Percentiles rank a stretch among this genome's conserved stretches.
These are phyloP conservation scores for Rattus rattus DNA, from an alignment of 2,113 vertebrate genomes.

Conservation along the genomic window DNA sequence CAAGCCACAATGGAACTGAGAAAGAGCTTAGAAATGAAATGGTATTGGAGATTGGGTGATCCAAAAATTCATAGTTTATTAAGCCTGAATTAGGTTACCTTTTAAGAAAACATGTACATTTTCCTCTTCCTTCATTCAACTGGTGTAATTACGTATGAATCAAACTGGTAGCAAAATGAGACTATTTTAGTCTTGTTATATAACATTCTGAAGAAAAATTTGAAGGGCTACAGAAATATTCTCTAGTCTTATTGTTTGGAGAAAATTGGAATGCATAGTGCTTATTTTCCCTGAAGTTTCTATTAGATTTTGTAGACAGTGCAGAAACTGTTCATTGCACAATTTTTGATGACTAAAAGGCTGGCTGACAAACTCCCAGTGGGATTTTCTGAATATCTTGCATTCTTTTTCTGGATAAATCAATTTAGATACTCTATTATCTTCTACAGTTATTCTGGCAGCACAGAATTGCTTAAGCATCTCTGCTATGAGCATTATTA, in stretches of 20 bases:
- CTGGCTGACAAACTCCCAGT: neutral
- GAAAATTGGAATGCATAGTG: neutral
- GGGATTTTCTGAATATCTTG: constrained; percentile 1
- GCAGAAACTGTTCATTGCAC: neutral
- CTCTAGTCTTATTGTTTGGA: neutral
- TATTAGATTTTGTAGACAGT: constrained; percentile 11
- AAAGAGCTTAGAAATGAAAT: neutral
- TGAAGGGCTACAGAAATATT: constrained; percentile 12
- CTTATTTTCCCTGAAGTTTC: constrained; percentile 45
- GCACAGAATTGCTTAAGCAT: neutral
- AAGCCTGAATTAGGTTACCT: neutral
- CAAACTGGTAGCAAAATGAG: constrained; percentile 30
- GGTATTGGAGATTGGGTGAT: neutral
- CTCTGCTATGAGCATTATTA: neutral
- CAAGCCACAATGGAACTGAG: neutral
- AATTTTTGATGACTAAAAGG: neutral
- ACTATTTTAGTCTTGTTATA: neutral
- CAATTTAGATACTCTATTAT: constrained; percentile 22
- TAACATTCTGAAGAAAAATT: constrained; percentile 27
- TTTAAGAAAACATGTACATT: neutral
- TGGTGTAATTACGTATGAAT: neutral
- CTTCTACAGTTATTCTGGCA: neutral
- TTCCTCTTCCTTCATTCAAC: neutral
- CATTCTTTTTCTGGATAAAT: constrained; percentile 30
- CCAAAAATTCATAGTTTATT: neutral